Evolutionary conservation across 2,888 invertebrate genomes (phyloP).

Genomic region (Cantharis nigra): DNA sequence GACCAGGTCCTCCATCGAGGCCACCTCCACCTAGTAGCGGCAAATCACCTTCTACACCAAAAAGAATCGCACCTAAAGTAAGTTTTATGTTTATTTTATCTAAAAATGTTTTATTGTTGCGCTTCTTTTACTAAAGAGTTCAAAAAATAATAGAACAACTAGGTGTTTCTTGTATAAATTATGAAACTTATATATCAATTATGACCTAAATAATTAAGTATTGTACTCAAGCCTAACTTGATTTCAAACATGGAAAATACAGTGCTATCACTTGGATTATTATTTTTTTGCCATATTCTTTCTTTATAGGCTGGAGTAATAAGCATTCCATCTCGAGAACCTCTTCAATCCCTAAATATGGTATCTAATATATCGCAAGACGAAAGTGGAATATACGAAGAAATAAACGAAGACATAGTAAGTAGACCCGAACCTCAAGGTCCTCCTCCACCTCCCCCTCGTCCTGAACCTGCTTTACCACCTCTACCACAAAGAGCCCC

Average conservation of each 20-base stretch:
- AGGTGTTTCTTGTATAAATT: too few species aligned
- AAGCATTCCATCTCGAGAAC: conserved; percentile 50
- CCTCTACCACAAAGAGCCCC: conserved; percentile 61
- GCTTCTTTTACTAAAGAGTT: too few species aligned
- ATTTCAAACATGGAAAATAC: too few species aligned
- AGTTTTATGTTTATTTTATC: neutral
- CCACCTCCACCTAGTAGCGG: conserved; percentile 58
- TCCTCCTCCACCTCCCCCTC: conserved; percentile 64
- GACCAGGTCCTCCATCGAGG: conserved; percentile 57
- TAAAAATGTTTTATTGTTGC: too few species aligned
- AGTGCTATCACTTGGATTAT: neutral
- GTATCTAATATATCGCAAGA: conserved; percentile 42
- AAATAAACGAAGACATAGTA: conserved; percentile 58
- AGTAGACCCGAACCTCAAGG: conserved; percentile 62
- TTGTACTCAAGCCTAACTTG: too few species aligned
- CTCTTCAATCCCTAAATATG: conserved; percentile 44
- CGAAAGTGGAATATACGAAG: conserved; percentile 61
- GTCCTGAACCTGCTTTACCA: conserved; percentile 61
- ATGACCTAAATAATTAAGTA: too few species aligned
- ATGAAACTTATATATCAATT: too few species aligned
- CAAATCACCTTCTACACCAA: conserved; percentile 60
- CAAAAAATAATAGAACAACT: too few species aligned
- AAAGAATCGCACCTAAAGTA: conserved; percentile 46
- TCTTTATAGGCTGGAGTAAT: conserved; percentile 59
- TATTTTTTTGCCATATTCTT: neutral